These are phyloP conservation scores for Dicyrtoma fusca DNA, from an alignment of 2,888 invertebrate genomes.

Conservation along the genomic window DNA sequence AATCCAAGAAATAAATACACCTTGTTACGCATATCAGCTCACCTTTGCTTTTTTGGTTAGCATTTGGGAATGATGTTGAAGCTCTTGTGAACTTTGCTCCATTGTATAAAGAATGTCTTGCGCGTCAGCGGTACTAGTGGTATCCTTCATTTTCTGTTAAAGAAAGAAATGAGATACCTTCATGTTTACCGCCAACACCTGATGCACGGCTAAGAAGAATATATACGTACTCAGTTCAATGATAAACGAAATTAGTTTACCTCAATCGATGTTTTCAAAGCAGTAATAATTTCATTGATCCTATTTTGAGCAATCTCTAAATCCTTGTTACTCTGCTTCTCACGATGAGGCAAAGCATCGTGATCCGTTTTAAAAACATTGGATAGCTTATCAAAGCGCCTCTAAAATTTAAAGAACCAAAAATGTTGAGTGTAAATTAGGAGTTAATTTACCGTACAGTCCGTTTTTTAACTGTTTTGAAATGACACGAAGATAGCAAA, in stretches of 20 bases:
- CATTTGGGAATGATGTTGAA: constrained; percentile 42
- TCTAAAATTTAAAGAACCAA: constrained; percentile 35
- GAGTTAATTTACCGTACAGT: no score
- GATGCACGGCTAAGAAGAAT: no score
- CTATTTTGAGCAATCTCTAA: constrained; percentile 46
- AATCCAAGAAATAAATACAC: no score
- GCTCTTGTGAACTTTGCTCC: constrained; percentile 45
- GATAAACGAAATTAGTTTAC: neutral
- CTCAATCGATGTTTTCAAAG: constrained; percentile 37
- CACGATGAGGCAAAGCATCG: constrained; percentile 43
- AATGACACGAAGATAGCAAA: no score
- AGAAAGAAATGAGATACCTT: neutral
- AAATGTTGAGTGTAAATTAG: no score
- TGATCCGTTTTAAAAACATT: constrained; percentile 53
- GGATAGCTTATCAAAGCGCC: constrained; percentile 51
- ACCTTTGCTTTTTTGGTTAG: constrained; percentile 51
- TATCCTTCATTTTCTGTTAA: constrained; percentile 42
- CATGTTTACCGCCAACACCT: neutral
- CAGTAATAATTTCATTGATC: constrained; percentile 45
- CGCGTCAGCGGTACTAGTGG: constrained; percentile 35
- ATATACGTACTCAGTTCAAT: neutral
- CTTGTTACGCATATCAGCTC: no score
- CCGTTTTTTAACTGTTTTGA: no score
- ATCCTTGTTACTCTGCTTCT: constrained; percentile 39
- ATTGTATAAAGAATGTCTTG: constrained; percentile 39